These are phyloP conservation scores for Cacatua alba DNA, from an alignment of 2,113 vertebrate species.

Conservation along the genomic window DNA sequence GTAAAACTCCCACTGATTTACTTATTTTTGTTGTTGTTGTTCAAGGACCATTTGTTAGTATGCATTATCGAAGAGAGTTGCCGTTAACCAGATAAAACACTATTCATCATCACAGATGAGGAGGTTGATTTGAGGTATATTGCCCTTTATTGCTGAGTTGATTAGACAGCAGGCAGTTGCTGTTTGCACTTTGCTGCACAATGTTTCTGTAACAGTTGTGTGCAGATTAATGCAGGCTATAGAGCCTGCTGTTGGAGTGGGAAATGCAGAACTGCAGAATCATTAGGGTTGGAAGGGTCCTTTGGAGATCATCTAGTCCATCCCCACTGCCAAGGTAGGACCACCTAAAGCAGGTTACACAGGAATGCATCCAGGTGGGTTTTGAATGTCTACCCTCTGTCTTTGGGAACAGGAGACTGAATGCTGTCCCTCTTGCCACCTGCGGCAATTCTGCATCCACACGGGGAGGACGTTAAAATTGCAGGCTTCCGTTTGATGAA, in stretches of 20 bases:
- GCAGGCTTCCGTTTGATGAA: background rate
- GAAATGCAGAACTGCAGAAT: background rate
- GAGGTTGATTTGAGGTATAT: background rate
- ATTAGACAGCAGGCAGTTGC: background rate
- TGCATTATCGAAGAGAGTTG: background rate
- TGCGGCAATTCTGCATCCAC: background rate
- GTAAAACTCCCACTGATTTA: background rate
- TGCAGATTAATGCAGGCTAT: background rate
- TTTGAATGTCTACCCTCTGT: background rate
- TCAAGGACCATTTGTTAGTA: background rate
- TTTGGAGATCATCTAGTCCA: background rate
- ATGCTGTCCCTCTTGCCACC: background rate
- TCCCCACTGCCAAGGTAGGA: background rate
- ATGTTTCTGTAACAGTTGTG: background rate
- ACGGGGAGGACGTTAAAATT: background rate
- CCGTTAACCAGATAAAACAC: background rate
- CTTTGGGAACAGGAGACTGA: background rate
- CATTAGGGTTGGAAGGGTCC: background rate
- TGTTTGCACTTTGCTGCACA: fast-evolving
- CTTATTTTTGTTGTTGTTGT: background rate
- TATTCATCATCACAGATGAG: background rate
- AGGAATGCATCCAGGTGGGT: background rate
- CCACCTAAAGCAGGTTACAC: background rate
- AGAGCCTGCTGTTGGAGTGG: background rate
- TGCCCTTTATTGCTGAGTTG: fast-evolving